Percentiles rank a stretch among this genome's conserved stretches.
Conservation (phyloP, 2,797 vertebrate genomes). For the Agapornis canus region DNA sequence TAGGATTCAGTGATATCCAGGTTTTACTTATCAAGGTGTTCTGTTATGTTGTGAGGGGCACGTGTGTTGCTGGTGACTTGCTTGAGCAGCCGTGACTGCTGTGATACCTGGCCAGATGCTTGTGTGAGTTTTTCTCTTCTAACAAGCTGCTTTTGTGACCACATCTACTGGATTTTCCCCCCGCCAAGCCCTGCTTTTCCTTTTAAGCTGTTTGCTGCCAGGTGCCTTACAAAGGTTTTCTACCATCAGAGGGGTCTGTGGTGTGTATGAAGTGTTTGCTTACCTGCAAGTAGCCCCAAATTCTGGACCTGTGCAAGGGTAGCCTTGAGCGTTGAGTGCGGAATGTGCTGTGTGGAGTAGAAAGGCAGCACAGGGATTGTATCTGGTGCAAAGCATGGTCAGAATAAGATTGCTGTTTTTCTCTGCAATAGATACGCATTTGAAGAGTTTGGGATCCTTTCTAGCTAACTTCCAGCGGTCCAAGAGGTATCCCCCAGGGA, state of each 20-base stretch:
- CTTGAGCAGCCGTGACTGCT: not conserved
- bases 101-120: not conserved
- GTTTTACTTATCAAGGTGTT: not conserved
- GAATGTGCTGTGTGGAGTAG: not conserved
- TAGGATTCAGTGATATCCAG: not conserved
- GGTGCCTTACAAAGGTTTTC: not conserved
- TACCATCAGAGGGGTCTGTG: not conserved
- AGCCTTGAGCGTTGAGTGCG: not conserved
- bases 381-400: not conserved
- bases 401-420: not conserved
- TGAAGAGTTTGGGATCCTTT: not conserved
- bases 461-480: not conserved
- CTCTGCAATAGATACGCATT: not conserved
- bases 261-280: not conserved
- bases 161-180: not conserved
- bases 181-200: not conserved
- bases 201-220: not conserved
- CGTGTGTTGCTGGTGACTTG: not conserved
- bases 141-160: not conserved
- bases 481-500: not conserved
- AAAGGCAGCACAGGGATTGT: not conserved
- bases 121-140: not conserved
- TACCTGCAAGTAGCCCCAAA: not conserved
- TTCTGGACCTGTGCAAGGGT: not conserved
- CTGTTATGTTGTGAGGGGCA: fast-evolving